Percentiles rank a stretch among this genome's conserved stretches.
These are phyloP conservation scores for Scaptomyza caliginosa DNA, from an alignment of 2,888 invertebrate genomes.

Conservation along the genomic window DNA sequence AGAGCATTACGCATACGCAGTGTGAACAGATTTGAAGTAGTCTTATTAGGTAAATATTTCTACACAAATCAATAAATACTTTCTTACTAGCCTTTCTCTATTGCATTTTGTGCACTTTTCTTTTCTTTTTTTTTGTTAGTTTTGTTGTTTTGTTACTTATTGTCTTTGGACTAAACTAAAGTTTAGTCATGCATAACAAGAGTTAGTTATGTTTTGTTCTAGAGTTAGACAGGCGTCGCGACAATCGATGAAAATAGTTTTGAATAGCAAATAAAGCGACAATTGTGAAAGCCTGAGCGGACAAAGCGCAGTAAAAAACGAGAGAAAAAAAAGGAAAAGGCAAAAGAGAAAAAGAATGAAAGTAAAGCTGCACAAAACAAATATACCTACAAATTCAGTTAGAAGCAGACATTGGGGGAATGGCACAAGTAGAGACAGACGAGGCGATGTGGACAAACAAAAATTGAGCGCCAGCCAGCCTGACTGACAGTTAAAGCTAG, in stretches of 20 bases:
- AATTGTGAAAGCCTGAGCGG: slow-evolving; percentile 60
- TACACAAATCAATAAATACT: too few relatives aligned
- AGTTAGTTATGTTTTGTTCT: slow-evolving; percentile 5
- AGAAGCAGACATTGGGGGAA: slow-evolving; percentile 42
- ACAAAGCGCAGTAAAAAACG: slow-evolving; percentile 35
- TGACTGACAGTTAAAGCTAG: slow-evolving; percentile 79
- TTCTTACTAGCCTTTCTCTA: slow-evolving; percentile 12
- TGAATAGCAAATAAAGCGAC: slow-evolving; percentile 77
- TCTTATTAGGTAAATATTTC: too few relatives aligned
- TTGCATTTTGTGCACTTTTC: neutral
- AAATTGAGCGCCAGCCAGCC: slow-evolving; percentile 40
- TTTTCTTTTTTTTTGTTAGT: too few relatives aligned
- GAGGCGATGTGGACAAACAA: slow-evolving; percentile 2
- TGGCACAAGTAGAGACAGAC: neutral
- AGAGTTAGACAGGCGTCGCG: slow-evolving; percentile 18
- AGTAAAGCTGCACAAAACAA: slow-evolving; percentile 57
- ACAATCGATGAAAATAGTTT: slow-evolving; percentile 72
- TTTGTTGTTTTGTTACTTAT: slow-evolving; percentile 8
- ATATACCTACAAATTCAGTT: slow-evolving; percentile 74
- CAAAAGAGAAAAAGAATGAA: slow-evolving; percentile 16
- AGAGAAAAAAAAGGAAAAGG: slow-evolving; percentile 4
- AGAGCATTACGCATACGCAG: slow-evolving; percentile 48
- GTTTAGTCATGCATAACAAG: slow-evolving; percentile 32
- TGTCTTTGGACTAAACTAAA: slow-evolving; percentile 32
- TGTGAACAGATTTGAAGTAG: too few relatives aligned